Base-by-base conservation (phyloP, 2,797 vertebrate genomes). In the Artibeus lituratus region DNA sequence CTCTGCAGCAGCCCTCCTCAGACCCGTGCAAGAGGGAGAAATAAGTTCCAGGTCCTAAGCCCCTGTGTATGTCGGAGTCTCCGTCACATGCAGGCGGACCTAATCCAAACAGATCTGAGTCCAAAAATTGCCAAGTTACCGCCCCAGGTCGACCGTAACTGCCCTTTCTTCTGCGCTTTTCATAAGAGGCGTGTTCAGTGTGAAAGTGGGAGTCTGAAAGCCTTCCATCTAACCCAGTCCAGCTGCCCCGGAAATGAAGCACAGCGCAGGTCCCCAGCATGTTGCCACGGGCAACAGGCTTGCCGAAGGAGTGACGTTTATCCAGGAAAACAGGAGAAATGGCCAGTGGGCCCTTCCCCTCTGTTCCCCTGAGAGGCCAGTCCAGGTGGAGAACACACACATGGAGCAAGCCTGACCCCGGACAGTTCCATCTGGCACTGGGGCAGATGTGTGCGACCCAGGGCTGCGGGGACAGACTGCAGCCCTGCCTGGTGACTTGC, bases 291-390 rank as follows among this genome's bases (percentile, higher is more conserved):
- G 72, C 83, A 47, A 62, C 72, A 26, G 74, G 65, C 35, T 10
- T 24, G 57, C 59, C 37, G 4, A 7, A 24, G 76, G 44, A 51
- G 32, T 12, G 53, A 19, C 59, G 5, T 5, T n/a, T 37, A 4
- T 15, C 88, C 7, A 0, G 49, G 32, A 22, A 1, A n/a, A 24
- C 0, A 10, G 69, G 53, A n/a, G 29, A 81, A 51, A 67, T 0
- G 9, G 76, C 47, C 19, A 2, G 21, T 39, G 11, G 42, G 35
- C 91, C 69, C 42, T 57, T 47, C 19, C 51, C 4, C 32, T 37
- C 42, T 19, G 0, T 24, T n/a, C 62, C 81, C 29, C 57, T 35
- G 37, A 26, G 32, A 4, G 57, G 12, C 37, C 37, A 4, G 4
- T 14, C 24, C 4, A n/a, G 22, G 55, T 4, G n/a, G 51, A 59